A percentile compares a stretch with the other conserved stretches of the same genome.
Evolutionary conservation across 2,113 vertebrate genomes (phyloP).

Genomic region (Calonectris borealis): DNA sequence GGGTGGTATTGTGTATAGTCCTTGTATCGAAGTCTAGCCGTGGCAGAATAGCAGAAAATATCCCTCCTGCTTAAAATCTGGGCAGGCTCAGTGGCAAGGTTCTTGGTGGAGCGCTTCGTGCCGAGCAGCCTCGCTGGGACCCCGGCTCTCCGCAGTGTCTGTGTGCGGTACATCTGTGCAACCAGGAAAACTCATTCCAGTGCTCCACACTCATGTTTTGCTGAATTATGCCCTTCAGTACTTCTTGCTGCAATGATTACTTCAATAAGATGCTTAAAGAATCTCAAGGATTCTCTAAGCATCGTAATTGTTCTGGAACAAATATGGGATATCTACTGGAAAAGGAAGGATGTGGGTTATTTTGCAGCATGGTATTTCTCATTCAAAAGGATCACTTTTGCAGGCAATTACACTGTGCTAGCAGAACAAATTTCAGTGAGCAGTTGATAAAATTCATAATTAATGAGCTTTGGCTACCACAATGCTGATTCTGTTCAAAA

Average conservation of each 20-base stretch:
- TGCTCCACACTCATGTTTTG: background rate
- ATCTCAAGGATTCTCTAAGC: background rate
- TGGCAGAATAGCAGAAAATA: background rate
- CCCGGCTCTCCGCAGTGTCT: rapidly evolving
- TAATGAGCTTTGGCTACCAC: constrained; percentile 43
- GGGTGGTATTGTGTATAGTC: background rate
- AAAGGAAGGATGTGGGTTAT: background rate
- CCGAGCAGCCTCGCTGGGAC: background rate
- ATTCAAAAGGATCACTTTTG: background rate
- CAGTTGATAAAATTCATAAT: constrained; percentile 45
- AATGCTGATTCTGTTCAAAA: constrained; percentile 18
- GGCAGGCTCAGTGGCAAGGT: background rate
- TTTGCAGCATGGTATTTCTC: background rate
- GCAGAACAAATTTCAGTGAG: background rate
- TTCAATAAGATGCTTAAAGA: background rate
- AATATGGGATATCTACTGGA: background rate
- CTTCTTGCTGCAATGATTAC: background rate
- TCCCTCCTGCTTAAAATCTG: background rate
- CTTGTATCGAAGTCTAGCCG: background rate
- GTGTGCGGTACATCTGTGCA: background rate
- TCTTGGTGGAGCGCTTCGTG: background rate
- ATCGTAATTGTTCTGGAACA: background rate
- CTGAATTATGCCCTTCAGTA: background rate
- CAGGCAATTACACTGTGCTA: background rate
- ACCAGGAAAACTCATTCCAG: background rate